Base-by-base conservation (phyloP, 2,113 vertebrate species). In the Marmota flaviventris region DNA sequence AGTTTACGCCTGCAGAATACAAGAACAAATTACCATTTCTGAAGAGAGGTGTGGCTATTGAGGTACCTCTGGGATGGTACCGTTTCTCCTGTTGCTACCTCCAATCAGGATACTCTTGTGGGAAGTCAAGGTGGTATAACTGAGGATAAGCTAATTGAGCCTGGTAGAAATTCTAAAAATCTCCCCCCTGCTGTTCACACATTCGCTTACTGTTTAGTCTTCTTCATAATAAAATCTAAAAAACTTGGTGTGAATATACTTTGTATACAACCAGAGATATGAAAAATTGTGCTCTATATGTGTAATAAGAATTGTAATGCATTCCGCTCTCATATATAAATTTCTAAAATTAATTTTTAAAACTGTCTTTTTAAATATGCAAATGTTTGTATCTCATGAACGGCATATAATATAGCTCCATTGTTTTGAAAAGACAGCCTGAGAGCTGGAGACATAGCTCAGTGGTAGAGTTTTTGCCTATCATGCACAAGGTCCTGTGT, bases 211-310 rank as follows among this genome's bases (percentile, higher is more conserved):
- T 37, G 11, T 24, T 20, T 58, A 77, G 29, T 25, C 63, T 48
- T 86, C 75, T 81, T 91, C 53, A 81, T 61, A 92, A 96, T 65
- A 72, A 82, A 84, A 81, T 25, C 34, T 81, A 70, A 24, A 85
- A 76, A 45, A 45, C 8, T 45, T 45, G 45, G 45, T 45, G 45
- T 45, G 45, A 45, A 45, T 45, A 45, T 45, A 45, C 45, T 45
- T 45, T 45, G 45, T 45, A 45, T 45, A 45, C 45, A 45, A 45
- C 8, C 45, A 45, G 45, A 45, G 45, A 45, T 45, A 45, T 45
- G 45, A 45, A 45, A 45, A 45, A 9, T 45, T 45, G 45, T 45
- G 45, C 8, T 45, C 45, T 45, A 45, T 45, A 45, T 45, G 45
- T 45, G 8, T 45, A 45, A 45, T 45, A 45, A 45, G 45, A 45